Evolutionary conservation across 2,797 vertebrate genomes (phyloP).

Genomic region (Galaxias olidus): DNA sequence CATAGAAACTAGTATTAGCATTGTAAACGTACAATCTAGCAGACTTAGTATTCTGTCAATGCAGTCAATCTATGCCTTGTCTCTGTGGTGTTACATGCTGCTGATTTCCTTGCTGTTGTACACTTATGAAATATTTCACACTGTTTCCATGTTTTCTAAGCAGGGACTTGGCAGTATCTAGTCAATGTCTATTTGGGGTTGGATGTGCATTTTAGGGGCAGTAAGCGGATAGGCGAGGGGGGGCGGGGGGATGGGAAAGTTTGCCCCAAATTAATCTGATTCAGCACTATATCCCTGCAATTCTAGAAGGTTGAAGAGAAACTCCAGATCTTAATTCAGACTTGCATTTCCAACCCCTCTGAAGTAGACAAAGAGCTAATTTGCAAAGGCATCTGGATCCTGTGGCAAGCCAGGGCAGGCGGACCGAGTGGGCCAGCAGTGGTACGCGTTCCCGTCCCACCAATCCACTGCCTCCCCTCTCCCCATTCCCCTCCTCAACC

Average conservation of each 20-base stretch:
- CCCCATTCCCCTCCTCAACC: slow-evolving; percentile 49
- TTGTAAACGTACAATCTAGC: no score
- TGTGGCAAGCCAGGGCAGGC: slow-evolving; percentile 54
- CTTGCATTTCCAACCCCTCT: slow-evolving; percentile 59
- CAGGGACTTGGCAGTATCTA: slow-evolving; percentile 65
- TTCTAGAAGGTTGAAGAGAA: slow-evolving; percentile 65
- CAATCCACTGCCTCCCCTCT: neutral
- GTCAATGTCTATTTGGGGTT: slow-evolving; percentile 62
- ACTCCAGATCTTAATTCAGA: slow-evolving; percentile 67
- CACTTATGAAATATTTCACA: slow-evolving; percentile 13
- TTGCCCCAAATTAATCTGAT: slow-evolving; percentile 69
- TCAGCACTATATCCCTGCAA: slow-evolving; percentile 66
- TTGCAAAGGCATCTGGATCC: slow-evolving; percentile 79
- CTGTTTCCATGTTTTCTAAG: slow-evolving; percentile 46
- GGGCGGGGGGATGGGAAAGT: slow-evolving; percentile 45
- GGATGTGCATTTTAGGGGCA: slow-evolving; percentile 42
- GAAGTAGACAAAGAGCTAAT: slow-evolving; percentile 76
- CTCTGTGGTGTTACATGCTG: no score
- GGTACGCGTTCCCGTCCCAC: neutral
- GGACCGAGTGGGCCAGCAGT: slow-evolving; percentile 11
- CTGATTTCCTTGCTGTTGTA: no score
- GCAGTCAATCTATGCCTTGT: no score
- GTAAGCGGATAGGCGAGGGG: slow-evolving; percentile 51
- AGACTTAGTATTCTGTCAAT: no score
- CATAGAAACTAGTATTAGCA: no score